These are phyloP conservation scores for Gasterosteus nipponicus DNA, from an alignment of 2,113 vertebrate species.

Conservation along the genomic window DNA sequence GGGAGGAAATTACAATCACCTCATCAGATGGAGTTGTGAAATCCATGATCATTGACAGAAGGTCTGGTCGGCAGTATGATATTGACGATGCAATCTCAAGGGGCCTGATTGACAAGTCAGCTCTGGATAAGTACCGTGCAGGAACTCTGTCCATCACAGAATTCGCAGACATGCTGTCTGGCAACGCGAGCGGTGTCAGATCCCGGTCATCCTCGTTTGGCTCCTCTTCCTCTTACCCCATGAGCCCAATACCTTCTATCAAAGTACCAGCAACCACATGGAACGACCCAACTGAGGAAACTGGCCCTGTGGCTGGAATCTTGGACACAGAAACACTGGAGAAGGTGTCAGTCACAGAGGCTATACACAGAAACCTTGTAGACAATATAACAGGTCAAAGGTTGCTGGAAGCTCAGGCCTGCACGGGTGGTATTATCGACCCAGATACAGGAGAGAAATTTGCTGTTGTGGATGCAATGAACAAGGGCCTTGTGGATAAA, in stretches of 20 bases:
- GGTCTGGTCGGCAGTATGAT: slow-evolving; percentile 96
- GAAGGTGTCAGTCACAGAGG: slow-evolving; percentile 95
- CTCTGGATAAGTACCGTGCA: slow-evolving; percentile 93
- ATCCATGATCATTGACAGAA: slow-evolving; percentile 95
- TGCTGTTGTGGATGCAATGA: slow-evolving; percentile 86
- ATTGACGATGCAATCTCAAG: slow-evolving; percentile 93
- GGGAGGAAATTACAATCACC: slow-evolving; percentile 98
- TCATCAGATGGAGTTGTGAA: slow-evolving; percentile 94
- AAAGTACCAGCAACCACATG: slow-evolving; percentile 85
- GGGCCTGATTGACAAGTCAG: slow-evolving; percentile 92
- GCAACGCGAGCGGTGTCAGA: slow-evolving; percentile 89
- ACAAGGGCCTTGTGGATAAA: slow-evolving; percentile 92
- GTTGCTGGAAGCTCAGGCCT: slow-evolving; percentile 94
- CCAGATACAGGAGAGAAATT: slow-evolving; percentile 90
- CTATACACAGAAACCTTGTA: slow-evolving; percentile 94
- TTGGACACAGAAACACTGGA: slow-evolving; percentile 96
- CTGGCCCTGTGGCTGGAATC: slow-evolving; percentile 92
- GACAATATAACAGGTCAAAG: slow-evolving; percentile 97
- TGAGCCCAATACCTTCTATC: slow-evolving; percentile 83
- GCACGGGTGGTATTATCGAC: slow-evolving; percentile 95
- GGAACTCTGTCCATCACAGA: slow-evolving; percentile 96
- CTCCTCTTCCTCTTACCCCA: slow-evolving; percentile 89
- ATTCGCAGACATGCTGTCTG: slow-evolving; percentile 97
- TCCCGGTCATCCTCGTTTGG: slow-evolving; percentile 95
- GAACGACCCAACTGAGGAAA: slow-evolving; percentile 93